Base-by-base conservation (phyloP, 2,888 invertebrate genomes). In the Hirtodrosophila alboralis region DNA sequence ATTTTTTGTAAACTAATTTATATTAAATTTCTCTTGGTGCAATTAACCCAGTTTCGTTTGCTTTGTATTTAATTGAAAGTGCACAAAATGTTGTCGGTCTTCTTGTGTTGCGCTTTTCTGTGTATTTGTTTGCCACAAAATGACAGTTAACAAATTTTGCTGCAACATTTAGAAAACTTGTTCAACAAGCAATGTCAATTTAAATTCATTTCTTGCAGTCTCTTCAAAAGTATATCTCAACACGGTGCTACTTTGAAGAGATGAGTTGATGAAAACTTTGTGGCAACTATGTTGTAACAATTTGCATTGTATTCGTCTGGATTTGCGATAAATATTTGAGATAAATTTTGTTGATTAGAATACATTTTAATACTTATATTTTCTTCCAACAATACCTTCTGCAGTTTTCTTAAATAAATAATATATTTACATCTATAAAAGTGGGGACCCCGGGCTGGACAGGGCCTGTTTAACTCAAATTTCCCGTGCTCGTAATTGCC, bases 101-200 rank as follows among this genome's bases (percentile, higher is more conserved):
- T 41, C 31, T 52, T 38, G 36, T 58, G 41, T 53, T 36, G 16
- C 28, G 18, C 18, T 27, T 49, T 23, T 51, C 44, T 47, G 40
- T 52, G 53, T 43, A 30, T 62, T 58, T 47, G 61, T 38, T 49
- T 38, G 53, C 71, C 73, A 62, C 75, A 66, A 70, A 70, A 65
- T 75, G 62, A 70, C 75, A 70, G 73, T 70, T 75, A 62, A 61
- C 59, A 65, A 75, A 62, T 73, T n/a, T 65, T 75, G 66, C 59
- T 59, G 40, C 47, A 54, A 56, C 56, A 75, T 62, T 74, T 60
- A 47, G 56, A 48, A 62, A 64, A 59, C 27, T 70, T 62, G 9
- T 23, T 5, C 40, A 44, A 52, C 47, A 12, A 59, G 36, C 36
- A 44, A n/a, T 30, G n/a, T 4, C 16, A 54, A 31, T 36, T 43